phyloP scores from a whole-genome alignment of 2,113 vertebrate genomes.

The Pteronura brasiliensis region DNA sequence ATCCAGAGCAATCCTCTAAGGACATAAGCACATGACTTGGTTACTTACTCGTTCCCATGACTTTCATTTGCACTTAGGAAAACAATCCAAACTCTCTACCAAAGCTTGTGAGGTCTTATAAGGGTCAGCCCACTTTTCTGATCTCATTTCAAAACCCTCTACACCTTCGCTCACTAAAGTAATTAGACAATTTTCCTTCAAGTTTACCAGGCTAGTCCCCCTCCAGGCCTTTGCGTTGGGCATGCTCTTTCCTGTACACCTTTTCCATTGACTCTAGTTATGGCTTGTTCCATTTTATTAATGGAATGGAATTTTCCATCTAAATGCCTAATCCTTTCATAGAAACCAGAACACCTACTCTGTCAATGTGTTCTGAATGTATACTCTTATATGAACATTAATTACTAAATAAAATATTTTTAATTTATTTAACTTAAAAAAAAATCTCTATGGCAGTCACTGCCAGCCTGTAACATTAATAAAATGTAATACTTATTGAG shows the following conservation, averaged over 20 bases:
- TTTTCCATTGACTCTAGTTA: neutral
- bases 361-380: neutral
- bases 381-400: neutral
- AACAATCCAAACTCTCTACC: neutral
- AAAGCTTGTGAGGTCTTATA: neutral
- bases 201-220: rapidly evolving
- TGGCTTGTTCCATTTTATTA: neutral
- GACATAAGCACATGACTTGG: neutral
- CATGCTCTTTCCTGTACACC: rapidly evolving
- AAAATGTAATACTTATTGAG: neutral
- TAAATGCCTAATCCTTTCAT: neutral
- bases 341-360: neutral
- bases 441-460: neutral
- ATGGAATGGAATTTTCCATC: neutral
- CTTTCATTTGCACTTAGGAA: neutral
- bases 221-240: neutral
- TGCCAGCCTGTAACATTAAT: neutral
- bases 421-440: neutral
- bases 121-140: neutral
- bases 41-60: neutral
- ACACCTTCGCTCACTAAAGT: neutral
- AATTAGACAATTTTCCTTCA: neutral
- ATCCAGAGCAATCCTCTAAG: neutral
- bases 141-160: neutral
- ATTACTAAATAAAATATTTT: neutral